Percentiles rank a stretch among this genome's conserved stretches.
Evolutionary conservation across 1,140 invertebrate species (phyloP).

Genomic region (Bilobella aurantiaca): DNA sequence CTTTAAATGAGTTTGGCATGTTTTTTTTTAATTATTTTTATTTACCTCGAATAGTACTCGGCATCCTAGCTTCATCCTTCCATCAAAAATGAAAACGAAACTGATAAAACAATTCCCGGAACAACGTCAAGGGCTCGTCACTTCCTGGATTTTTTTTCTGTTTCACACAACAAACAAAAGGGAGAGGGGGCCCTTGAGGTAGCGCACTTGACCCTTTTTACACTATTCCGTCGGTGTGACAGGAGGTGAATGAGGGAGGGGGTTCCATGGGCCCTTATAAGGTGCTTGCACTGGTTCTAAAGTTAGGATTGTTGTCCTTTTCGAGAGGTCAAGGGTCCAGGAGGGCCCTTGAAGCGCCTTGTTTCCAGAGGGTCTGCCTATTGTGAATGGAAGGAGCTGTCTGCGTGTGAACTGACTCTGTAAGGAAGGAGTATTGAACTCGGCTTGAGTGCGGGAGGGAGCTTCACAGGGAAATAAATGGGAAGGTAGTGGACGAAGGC

Average conservation of each 20-base stretch:
- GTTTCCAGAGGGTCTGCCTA: too few species aligned
- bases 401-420: conserved; percentile 20
- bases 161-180: background rate
- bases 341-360: conserved; percentile 10
- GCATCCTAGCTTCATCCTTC: conserved; percentile 35
- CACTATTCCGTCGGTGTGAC: background rate
- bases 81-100: background rate
- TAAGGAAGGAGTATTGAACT: conserved; percentile 32
- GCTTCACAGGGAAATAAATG: background rate
- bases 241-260: background rate
- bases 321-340: background rate
- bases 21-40: too few species aligned
- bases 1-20: background rate
- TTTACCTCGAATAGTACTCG: conserved; percentile 35
- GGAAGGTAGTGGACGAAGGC: too few species aligned
- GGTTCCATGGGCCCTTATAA: background rate
- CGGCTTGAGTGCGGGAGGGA: conserved; percentile 28
- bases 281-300: background rate
- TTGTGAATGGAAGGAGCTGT: too few species aligned
- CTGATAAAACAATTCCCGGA: background rate
- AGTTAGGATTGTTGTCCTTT: background rate
- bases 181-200: background rate
- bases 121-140: too few species aligned
- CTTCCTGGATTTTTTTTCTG: too few species aligned
- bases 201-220: background rate